Conservation (phyloP, 2,113 vertebrate genomes). For the Pluvianellus socialis region DNA sequence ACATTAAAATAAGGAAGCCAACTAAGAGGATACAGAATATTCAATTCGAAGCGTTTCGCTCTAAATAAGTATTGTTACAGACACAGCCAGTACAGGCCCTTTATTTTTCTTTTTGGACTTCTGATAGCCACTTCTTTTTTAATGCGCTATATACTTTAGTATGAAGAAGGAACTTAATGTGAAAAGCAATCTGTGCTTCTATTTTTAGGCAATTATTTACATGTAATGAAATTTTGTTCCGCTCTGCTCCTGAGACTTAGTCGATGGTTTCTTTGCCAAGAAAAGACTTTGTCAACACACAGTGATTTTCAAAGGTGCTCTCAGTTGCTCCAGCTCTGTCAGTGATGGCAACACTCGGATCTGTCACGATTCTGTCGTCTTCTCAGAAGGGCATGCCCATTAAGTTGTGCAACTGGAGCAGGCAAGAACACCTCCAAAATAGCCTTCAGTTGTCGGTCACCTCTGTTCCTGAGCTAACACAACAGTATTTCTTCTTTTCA, state of each 20-base stretch:
- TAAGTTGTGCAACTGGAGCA: background rate
- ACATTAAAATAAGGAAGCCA: background rate
- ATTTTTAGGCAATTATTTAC: conserved; percentile 61
- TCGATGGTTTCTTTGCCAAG: conserved; percentile 8
- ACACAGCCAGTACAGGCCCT: background rate
- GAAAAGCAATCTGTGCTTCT: conserved; percentile 44
- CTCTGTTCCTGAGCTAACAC: background rate
- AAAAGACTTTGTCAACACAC: background rate
- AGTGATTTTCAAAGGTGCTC: background rate
- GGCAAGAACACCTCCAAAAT: background rate
- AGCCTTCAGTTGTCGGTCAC: background rate
- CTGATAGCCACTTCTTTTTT: background rate
- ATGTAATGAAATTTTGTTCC: conserved; percentile 42
- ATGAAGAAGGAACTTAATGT: conserved; percentile 8
- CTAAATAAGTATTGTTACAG: background rate
- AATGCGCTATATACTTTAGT: background rate
- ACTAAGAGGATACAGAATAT: background rate
- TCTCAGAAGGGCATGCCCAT: background rate
- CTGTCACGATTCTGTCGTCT: fast-evolving
- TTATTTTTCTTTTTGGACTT: background rate
- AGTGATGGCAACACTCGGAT: background rate
- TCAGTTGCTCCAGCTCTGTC: background rate
- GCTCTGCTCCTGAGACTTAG: background rate
- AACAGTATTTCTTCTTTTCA: background rate
- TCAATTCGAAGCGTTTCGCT: background rate